A percentile compares a stretch with the other conserved stretches of the same genome.
These are phyloP conservation scores for Epirrita christyi DNA, from an alignment of 2,888 invertebrate species.

Conservation along the genomic window DNA sequence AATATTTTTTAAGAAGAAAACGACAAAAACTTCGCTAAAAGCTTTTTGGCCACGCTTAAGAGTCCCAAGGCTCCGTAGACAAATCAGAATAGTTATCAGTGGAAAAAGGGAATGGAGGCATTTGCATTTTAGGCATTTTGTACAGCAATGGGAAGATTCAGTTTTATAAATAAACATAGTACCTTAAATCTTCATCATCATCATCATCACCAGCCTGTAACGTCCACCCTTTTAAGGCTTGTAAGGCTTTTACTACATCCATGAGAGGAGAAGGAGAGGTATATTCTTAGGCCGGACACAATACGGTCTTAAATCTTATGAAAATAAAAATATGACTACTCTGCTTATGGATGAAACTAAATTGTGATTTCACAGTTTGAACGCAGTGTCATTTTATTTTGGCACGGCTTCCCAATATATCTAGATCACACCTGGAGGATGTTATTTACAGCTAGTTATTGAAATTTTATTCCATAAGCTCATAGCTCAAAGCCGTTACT, in stretches of 20 bases:
- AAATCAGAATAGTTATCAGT: neutral
- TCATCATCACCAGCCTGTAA: too few relatives aligned
- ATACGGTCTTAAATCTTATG: too few relatives aligned
- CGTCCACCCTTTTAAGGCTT: too few relatives aligned
- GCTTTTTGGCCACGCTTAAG: neutral
- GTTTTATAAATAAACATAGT: too few relatives aligned
- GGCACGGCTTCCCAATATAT: constrained; percentile 6
- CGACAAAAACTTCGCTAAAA: neutral
- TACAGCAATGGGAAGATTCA: too few relatives aligned
- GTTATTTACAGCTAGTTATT: constrained; percentile 14
- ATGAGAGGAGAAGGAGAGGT: too few relatives aligned
- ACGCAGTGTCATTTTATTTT: constrained; percentile 1
- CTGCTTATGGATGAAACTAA: constrained; percentile 1
- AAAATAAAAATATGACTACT: neutral
- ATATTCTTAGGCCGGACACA: too few relatives aligned
- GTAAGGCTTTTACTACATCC: too few relatives aligned
- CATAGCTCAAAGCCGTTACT: constrained; percentile 8
- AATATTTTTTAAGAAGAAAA: constrained; percentile 1
- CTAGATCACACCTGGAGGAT: constrained; percentile 11
- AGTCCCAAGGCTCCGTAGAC: neutral
- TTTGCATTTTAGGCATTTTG: too few relatives aligned
- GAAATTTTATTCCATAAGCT: constrained; percentile 22
- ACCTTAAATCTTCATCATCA: too few relatives aligned
- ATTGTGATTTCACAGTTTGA: neutral
- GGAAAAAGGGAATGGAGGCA: too few relatives aligned